These are phyloP conservation scores for Diorhabda elongata DNA, from an alignment of 1,140 invertebrate species.

Conservation along the genomic window DNA sequence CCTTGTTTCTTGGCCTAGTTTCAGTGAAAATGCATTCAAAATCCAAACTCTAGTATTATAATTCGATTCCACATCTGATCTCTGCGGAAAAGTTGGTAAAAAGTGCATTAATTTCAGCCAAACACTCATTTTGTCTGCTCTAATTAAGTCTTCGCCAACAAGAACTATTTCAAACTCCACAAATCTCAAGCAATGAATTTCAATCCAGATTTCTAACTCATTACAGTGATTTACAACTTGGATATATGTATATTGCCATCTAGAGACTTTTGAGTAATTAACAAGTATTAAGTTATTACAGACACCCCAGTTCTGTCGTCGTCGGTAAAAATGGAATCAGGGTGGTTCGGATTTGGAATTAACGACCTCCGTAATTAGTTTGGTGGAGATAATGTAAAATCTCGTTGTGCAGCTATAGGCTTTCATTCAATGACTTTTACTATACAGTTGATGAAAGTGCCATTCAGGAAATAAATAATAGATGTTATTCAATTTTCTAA, in stretches of 20 bases:
- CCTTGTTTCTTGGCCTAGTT: too few relatives aligned
- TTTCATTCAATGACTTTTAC: too few relatives aligned
- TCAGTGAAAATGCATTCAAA: too few relatives aligned
- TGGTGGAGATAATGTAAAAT: not conserved
- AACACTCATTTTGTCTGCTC: too few relatives aligned
- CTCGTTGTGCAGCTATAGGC: too few relatives aligned
- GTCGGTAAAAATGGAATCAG: conserved; percentile 21
- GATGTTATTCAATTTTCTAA: too few relatives aligned
- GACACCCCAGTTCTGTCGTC: conserved; percentile 17
- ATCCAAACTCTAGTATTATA: too few relatives aligned
- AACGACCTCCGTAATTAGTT: conserved; percentile 13
- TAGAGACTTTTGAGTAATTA: conserved; percentile 27
- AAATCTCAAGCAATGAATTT: conserved; percentile 15
- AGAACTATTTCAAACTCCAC: conserved; percentile 8
- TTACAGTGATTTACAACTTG: conserved; percentile 23
- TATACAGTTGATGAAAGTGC: too few relatives aligned
- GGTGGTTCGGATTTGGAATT: conserved; percentile 22
- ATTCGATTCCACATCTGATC: too few relatives aligned
- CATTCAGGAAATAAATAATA: too few relatives aligned
- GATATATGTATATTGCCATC: conserved; percentile 23
- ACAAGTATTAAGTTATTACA: conserved; percentile 29
- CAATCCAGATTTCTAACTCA: conserved; percentile 12
- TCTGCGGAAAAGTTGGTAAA: too few relatives aligned
- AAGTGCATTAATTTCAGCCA: too few relatives aligned
- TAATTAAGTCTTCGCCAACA: not conserved